phyloP scores from a whole-genome alignment of 2,888 invertebrate species.

The Orthosia gracilis region DNA sequence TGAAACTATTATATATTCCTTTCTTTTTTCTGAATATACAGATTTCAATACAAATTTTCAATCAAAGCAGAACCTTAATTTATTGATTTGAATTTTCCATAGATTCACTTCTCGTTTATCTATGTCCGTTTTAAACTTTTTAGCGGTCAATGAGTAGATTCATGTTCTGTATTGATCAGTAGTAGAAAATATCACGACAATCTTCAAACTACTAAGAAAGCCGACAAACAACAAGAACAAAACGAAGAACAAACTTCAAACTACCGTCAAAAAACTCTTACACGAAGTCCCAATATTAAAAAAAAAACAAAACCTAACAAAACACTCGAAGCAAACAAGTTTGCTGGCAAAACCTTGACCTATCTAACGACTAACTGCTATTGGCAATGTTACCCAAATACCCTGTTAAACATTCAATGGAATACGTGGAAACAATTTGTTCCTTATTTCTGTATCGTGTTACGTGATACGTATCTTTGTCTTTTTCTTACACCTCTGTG shows the following conservation, averaged over 20 bases:
- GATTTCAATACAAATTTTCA: no score
- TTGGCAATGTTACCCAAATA: slow-evolving; percentile 79
- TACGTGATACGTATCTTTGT: slow-evolving; percentile 44
- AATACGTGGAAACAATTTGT: slow-evolving; percentile 64
- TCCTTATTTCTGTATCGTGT: slow-evolving; percentile 59
- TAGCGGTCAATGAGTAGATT: no score
- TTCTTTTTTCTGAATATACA: no score
- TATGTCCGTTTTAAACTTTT: no score
- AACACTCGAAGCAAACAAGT: slow-evolving; percentile 64
- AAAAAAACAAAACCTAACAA: slow-evolving; percentile 33
- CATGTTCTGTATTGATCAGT: no score
- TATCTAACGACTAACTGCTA: slow-evolving; percentile 83
- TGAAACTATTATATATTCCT: no score
- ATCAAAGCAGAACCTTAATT: no score
- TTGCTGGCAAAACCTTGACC: slow-evolving; percentile 86
- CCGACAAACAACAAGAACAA: no score
- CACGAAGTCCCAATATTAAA: background rate
- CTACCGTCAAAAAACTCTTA: background rate
- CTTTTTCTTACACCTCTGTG: slow-evolving; percentile 22
- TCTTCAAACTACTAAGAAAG: no score
- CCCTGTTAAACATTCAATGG: slow-evolving; percentile 58
- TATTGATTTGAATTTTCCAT: no score
- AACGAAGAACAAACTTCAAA: background rate
- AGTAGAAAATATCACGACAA: no score
- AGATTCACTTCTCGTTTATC: no score